A percentile compares a stretch with the other conserved stretches of the same genome.
These are phyloP conservation scores for Apis florea DNA, from an alignment of 1,140 invertebrate genomes.

Conservation along the genomic window DNA sequence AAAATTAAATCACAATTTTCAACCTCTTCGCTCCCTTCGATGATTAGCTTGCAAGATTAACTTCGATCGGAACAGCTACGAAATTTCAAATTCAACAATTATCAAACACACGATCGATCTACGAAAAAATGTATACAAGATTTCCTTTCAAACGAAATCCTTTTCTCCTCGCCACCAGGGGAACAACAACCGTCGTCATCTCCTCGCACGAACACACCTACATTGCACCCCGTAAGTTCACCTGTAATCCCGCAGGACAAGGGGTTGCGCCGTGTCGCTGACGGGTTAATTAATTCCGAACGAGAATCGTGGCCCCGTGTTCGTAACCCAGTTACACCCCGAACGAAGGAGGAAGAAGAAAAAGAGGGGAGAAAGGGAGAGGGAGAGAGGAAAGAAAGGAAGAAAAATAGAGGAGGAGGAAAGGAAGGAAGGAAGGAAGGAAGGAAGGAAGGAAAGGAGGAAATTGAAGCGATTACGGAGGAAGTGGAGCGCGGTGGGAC, in stretches of 20 bases:
- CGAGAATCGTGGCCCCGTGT: conserved; percentile 40
- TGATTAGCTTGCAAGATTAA: not conserved
- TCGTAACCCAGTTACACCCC: conserved; percentile 57
- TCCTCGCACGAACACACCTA: too few species aligned
- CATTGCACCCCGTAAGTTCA: not conserved
- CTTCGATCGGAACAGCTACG: not conserved
- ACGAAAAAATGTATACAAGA: not conserved
- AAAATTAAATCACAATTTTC: too few species aligned
- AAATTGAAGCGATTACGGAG: conserved; percentile 35
- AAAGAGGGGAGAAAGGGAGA: not conserved
- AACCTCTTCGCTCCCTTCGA: too few species aligned
- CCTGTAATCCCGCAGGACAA: conserved; percentile 42
- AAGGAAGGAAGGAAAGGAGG: not conserved
- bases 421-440: not conserved
- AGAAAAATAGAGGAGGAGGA: not conserved
- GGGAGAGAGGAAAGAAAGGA: not conserved
- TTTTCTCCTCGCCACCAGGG: not conserved
- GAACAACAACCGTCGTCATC: too few species aligned
- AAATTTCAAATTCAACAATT: not conserved
- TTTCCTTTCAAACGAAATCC: not conserved
- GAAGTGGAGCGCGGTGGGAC: conserved; percentile 20
- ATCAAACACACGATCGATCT: not conserved
- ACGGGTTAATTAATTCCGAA: conserved; percentile 64
- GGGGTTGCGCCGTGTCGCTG: conserved; percentile 39
- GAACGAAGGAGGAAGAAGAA: conserved; percentile 1